A percentile compares a stretch with the other conserved stretches of the same genome.
Conservation (phyloP, 2,113 vertebrate genomes). For the Bubalus kerabau region DNA sequence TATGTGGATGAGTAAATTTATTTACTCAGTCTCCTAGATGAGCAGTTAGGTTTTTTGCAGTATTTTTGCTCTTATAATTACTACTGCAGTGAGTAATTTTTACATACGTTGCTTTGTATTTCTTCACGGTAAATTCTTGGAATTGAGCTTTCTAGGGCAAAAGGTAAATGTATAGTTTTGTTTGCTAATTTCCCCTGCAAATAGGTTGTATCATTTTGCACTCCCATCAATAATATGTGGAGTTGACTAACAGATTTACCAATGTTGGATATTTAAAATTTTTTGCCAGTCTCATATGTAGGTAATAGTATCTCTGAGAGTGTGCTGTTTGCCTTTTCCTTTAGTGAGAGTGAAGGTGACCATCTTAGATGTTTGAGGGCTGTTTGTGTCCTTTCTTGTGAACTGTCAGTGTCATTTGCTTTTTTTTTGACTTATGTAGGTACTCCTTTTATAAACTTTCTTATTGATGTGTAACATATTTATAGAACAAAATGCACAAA, state of each 20-base stretch:
- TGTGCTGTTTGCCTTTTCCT: background rate
- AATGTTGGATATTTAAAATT: background rate
- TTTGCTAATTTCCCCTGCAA: background rate
- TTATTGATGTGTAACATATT: background rate
- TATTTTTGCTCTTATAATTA: background rate
- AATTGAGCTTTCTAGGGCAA: background rate
- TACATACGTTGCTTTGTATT: background rate
- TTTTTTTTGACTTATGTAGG: background rate
- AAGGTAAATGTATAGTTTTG: background rate
- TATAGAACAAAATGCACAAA: background rate
- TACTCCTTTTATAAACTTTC: background rate
- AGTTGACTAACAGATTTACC: background rate
- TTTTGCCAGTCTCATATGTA: background rate
- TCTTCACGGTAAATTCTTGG: background rate
- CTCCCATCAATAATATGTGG: background rate
- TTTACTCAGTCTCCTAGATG: background rate
- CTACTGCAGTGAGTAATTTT: background rate
- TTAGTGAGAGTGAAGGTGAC: background rate
- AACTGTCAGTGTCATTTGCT: background rate
- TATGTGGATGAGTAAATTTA: background rate
- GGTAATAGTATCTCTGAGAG: background rate
- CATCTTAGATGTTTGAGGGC: background rate
- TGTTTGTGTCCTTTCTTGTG: background rate
- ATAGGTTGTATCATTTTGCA: background rate
- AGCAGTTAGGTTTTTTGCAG: background rate